Evolutionary conservation across 2,797 vertebrate genomes (phyloP).

Genomic region (Microchirus variegatus): DNA sequence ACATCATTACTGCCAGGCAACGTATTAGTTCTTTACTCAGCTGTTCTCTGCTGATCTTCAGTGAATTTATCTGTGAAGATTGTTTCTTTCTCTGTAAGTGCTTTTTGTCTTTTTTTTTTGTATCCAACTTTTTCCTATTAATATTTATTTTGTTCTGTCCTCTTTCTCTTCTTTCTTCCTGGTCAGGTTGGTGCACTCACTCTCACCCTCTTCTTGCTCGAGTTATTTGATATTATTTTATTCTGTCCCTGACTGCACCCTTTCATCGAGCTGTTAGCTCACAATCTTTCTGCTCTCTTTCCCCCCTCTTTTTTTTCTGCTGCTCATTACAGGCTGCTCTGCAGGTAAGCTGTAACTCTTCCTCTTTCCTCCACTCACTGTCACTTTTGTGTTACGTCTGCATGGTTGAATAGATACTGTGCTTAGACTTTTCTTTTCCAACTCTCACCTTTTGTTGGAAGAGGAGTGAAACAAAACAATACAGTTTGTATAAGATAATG

Average conservation of each 20-base stretch:
- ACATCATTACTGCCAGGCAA: slow-evolving; percentile 34
- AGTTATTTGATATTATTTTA: slow-evolving; percentile 69
- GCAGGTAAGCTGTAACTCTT: slow-evolving; percentile 85
- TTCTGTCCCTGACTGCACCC: slow-evolving; percentile 17
- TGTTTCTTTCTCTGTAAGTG: not conserved
- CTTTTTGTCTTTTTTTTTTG: not conserved
- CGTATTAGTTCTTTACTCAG: slow-evolving; percentile 19
- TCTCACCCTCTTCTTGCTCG: slow-evolving; percentile 31
- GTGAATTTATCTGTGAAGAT: slow-evolving; percentile 5
- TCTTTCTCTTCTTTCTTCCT: slow-evolving; percentile 3
- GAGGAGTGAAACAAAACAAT: no score
- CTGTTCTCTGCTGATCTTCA: slow-evolving; percentile 13
- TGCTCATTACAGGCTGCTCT: slow-evolving; percentile 87
- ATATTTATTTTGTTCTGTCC: slow-evolving; percentile 9
- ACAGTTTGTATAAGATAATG: no score
- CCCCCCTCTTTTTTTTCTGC: slow-evolving; percentile 40
- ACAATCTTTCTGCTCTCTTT: slow-evolving; percentile 33
- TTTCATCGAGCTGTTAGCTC: slow-evolving; percentile 17
- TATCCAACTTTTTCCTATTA: not conserved
- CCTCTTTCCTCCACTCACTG: slow-evolving; percentile 1
- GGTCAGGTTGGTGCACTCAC: not conserved
- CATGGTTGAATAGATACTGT: slow-evolving; percentile 6
- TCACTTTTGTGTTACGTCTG: slow-evolving; percentile 19
- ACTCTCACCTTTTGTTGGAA: slow-evolving; percentile 3
- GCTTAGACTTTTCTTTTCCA: slow-evolving; percentile 20